phyloP scores from a whole-genome alignment of 2,113 vertebrate species.

The Pollimyrus isidori region DNA sequence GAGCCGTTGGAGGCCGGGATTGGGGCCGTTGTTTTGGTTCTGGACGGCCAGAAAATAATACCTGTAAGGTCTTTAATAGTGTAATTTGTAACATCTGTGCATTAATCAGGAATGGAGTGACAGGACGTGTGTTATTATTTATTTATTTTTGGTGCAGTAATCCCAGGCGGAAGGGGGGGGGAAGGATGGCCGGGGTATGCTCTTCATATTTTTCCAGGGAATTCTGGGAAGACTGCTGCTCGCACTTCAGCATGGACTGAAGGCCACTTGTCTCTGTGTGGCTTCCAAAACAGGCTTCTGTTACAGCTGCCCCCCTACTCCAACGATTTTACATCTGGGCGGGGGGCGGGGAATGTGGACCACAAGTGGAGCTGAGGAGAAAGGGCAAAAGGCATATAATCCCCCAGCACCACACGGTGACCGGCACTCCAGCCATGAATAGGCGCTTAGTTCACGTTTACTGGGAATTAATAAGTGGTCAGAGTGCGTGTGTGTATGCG shows the following conservation, averaged over 20 bases:
- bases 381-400: neutral
- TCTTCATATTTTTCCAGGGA: neutral
- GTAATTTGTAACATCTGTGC: conserved; percentile 27
- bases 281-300: neutral
- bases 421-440: conserved; percentile 9
- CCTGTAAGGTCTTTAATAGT: conserved; percentile 19
- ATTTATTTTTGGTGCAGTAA: neutral
- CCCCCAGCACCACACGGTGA: neutral
- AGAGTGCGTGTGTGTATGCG: neutral
- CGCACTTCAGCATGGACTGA: neutral
- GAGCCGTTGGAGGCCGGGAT: neutral
- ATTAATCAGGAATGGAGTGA: conserved; percentile 18
- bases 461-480: conserved; percentile 10
- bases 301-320: neutral
- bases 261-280: neutral
- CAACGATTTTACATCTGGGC: conserved; percentile 1
- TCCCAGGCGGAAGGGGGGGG: neutral
- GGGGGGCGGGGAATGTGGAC: neutral
- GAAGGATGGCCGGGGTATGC: neutral
- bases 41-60: conserved; percentile 21
- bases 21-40: neutral
- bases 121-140: conserved; percentile 5
- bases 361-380: neutral
- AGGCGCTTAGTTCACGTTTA: conserved; percentile 19
- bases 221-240: neutral